These are phyloP conservation scores for Heterotilapia buettikoferi DNA, from an alignment of 2,113 vertebrate genomes.

Conservation along the genomic window DNA sequence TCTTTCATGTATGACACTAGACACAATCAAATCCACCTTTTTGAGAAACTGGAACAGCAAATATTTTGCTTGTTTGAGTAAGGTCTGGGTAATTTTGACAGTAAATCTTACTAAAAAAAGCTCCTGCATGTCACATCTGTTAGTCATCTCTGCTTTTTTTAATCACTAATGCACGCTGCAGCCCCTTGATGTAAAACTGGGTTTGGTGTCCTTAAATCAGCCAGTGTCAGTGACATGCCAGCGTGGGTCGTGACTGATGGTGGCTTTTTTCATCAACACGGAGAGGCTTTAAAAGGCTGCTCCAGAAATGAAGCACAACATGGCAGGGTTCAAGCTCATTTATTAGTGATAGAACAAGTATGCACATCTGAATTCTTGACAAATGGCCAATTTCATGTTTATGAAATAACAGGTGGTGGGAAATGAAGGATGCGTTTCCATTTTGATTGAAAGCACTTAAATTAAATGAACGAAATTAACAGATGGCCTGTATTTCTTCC, in stretches of 20 bases:
- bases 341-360: background rate
- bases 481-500: background rate
- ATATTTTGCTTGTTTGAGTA: background rate
- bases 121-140: background rate
- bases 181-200: background rate
- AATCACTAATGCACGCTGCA: background rate
- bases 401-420: background rate
- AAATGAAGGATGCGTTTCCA: background rate
- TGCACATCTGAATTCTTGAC: background rate
- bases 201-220: constrained; percentile 3
- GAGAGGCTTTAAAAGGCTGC: background rate
- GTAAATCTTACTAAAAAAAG: background rate
- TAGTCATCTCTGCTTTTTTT: background rate
- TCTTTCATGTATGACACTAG: background rate
- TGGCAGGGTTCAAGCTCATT: background rate
- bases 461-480: background rate
- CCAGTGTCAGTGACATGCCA: background rate
- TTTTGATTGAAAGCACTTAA: background rate
- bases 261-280: background rate
- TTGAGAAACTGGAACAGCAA: background rate
- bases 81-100: background rate
- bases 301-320: background rate
- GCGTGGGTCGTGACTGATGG: background rate
- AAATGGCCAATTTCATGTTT: background rate
- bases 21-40: background rate